Conservation (phyloP, 2,113 vertebrate genomes). For the Strix uralensis region DNA sequence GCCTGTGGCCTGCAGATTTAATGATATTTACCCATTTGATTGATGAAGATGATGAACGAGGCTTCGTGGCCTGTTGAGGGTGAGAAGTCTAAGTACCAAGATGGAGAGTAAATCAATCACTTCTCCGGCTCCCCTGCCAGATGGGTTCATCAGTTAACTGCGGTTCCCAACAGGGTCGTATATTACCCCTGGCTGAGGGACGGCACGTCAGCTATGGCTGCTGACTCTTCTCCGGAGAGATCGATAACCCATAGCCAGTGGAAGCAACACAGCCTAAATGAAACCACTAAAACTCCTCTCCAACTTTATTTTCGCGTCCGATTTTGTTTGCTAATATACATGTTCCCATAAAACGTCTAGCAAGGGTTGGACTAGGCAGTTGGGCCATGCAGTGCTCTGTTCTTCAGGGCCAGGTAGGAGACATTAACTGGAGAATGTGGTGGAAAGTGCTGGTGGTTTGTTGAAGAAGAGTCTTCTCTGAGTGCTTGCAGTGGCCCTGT, state of each 20-base stretch:
- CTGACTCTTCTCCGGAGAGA: constrained; percentile 47
- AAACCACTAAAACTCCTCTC: neutral
- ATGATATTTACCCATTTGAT: constrained; percentile 73
- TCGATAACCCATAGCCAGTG: constrained; percentile 52
- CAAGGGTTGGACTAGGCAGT: accelerated
- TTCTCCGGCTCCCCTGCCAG: constrained; percentile 29
- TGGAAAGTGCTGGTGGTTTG: neutral
- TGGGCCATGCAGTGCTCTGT: accelerated
- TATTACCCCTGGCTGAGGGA: constrained; percentile 67
- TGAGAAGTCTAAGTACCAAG: constrained; percentile 65
- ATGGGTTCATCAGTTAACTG: constrained; percentile 74
- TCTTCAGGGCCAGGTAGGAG: neutral
- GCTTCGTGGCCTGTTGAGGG: constrained; percentile 54
- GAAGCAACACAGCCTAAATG: neutral
- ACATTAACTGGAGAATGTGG: neutral
- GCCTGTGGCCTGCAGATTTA: constrained; percentile 29
- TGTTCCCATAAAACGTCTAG: accelerated
- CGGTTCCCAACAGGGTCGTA: constrained; percentile 49
- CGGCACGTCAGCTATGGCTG: constrained; percentile 11
- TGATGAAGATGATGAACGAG: constrained; percentile 64
- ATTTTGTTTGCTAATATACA: neutral
- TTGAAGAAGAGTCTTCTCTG: neutral
- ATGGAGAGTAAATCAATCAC: constrained; percentile 74
- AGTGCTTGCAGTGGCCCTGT: neutral
- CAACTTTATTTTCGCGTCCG: neutral